A percentile compares a stretch with the other conserved stretches of the same genome.
Conservation (phyloP, 2,113 vertebrate species). For the Pimephales promelas region DNA sequence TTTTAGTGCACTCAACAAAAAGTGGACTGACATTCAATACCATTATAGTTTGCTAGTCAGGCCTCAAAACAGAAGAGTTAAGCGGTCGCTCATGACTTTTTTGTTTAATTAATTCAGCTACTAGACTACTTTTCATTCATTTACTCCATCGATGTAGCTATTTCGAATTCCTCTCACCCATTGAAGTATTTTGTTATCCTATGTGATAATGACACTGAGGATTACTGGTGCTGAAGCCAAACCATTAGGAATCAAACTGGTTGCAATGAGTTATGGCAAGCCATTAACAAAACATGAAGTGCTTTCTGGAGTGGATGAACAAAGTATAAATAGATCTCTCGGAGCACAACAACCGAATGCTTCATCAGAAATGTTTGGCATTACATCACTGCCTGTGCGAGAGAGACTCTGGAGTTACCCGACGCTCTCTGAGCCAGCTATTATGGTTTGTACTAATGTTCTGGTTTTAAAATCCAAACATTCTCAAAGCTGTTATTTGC, state of each 20-base stretch:
- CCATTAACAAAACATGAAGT: slow-evolving; percentile 72
- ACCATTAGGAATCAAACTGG: slow-evolving; percentile 53
- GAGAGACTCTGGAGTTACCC: slow-evolving; percentile 73
- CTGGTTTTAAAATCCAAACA: slow-evolving; percentile 82
- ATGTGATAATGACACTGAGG: slow-evolving; percentile 22
- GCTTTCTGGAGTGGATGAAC: slow-evolving; percentile 75
- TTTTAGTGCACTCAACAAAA: slow-evolving; percentile 70
- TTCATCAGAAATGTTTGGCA: slow-evolving; percentile 79
- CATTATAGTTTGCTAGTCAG: not conserved
- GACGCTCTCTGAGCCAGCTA: slow-evolving; percentile 72
- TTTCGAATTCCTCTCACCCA: not conserved
- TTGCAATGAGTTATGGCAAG: slow-evolving; percentile 77
- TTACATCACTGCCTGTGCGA: slow-evolving; percentile 81
- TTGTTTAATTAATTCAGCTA: slow-evolving; percentile 46
- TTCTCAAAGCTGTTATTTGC: slow-evolving; percentile 79
- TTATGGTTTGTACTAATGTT: slow-evolving; percentile 83
- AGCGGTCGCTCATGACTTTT: not conserved
- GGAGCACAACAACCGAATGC: slow-evolving; percentile 77
- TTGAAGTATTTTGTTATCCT: slow-evolving; percentile 16
- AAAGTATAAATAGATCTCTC: slow-evolving; percentile 80
- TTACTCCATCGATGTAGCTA: slow-evolving; percentile 22
- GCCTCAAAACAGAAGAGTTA: slow-evolving; percentile 45
- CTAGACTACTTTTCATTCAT: slow-evolving; percentile 50
- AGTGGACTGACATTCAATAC: slow-evolving; percentile 72
- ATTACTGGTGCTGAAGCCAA: slow-evolving; percentile 21